phyloP scores from a whole-genome alignment of 1,140 invertebrate genomes.

The Conus ventricosus region DNA sequence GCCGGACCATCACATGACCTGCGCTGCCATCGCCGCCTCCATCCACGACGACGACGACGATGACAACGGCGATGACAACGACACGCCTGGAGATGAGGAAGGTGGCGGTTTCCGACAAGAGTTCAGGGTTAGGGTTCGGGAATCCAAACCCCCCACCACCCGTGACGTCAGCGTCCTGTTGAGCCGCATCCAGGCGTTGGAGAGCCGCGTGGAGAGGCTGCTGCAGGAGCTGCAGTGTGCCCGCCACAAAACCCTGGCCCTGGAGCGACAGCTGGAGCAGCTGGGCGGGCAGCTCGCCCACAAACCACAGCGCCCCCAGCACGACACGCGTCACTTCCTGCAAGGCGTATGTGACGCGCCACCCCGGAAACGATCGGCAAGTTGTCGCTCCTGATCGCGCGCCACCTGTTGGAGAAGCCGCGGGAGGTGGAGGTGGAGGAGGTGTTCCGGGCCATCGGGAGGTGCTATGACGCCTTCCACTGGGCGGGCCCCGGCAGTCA shows the following conservation, averaged over 20 bases:
- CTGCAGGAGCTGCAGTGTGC: conserved; percentile 41
- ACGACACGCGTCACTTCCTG: conserved; percentile 21
- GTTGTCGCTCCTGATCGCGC: conserved; percentile 64
- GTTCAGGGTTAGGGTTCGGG: neutral
- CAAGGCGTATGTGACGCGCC: conserved; percentile 62
- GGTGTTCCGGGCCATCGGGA: conserved; percentile 60
- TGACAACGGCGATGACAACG: conserved; percentile 35
- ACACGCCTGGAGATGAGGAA: conserved; percentile 51
- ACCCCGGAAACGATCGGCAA: conserved; percentile 61
- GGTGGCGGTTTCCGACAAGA: neutral
- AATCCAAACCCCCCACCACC: neutral
- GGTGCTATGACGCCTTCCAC: conserved; percentile 58
- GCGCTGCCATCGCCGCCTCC: conserved; percentile 59
- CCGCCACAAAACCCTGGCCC: conserved; percentile 54
- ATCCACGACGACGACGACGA: conserved; percentile 48
- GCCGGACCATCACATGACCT: conserved; percentile 65
- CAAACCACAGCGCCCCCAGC: conserved; percentile 36
- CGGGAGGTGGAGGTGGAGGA: conserved; percentile 56
- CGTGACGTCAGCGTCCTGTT: conserved; percentile 12
- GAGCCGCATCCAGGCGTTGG: conserved; percentile 38
- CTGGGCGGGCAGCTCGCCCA: conserved; percentile 52
- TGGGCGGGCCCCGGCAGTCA: conserved; percentile 51
- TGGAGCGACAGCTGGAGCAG: conserved; percentile 59
- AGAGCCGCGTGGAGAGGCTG: conserved; percentile 32
- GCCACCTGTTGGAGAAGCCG: conserved; percentile 63